phyloP scores from a whole-genome alignment of 2,797 vertebrate species.

The Gymnodraco acuticeps region DNA sequence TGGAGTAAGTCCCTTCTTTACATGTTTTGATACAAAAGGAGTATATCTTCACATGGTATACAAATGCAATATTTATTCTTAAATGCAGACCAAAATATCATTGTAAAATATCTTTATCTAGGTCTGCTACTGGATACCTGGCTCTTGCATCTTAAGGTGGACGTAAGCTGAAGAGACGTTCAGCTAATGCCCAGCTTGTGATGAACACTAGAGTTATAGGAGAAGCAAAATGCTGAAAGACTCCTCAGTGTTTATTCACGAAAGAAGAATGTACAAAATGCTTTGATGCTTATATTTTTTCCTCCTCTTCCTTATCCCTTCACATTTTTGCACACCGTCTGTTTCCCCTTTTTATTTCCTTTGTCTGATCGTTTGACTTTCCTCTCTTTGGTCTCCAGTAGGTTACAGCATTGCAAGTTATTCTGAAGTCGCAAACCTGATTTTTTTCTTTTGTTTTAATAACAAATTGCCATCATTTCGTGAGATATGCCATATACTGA shows the following conservation, averaged over 20 bases:
- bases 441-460: not conserved
- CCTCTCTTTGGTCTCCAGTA: slow-evolving; percentile 59
- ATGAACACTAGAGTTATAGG: slow-evolving; percentile 35
- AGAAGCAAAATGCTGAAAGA: slow-evolving; percentile 12
- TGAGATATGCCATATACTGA: not conserved
- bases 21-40: not conserved
- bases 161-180: slow-evolving; percentile 11
- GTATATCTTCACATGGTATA: not conserved
- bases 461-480: slow-evolving; percentile 22
- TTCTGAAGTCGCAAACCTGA: slow-evolving; percentile 7
- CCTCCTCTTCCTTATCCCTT: slow-evolving; percentile 36
- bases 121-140: slow-evolving; percentile 82
- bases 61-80: not conserved
- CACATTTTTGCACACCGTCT: slow-evolving; percentile 70
- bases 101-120: slow-evolving; percentile 44
- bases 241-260: slow-evolving; percentile 38
- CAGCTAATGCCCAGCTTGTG: slow-evolving; percentile 39
- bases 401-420: slow-evolving; percentile 23
- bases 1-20: slow-evolving; percentile 87
- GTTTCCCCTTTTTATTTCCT: slow-evolving; percentile 70
- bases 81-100: not conserved
- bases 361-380: slow-evolving; percentile 63
- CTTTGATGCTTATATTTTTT: slow-evolving; percentile 41
- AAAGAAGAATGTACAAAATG: slow-evolving; percentile 23
- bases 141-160: slow-evolving; percentile 80